phyloP scores from a whole-genome alignment of 2,113 vertebrate genomes.

The Rhinopomastus cyanomelas region DNA sequence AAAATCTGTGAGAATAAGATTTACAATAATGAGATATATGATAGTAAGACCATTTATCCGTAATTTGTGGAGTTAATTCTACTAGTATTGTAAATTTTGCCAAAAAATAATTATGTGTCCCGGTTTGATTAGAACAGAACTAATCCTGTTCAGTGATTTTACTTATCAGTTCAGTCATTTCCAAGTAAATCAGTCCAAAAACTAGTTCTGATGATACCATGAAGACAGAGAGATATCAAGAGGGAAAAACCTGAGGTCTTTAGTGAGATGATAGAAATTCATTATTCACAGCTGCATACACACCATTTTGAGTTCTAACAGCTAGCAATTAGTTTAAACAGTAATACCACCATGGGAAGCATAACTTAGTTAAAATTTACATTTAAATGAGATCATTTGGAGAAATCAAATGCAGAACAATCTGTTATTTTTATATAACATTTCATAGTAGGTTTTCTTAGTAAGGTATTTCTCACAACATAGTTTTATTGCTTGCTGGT shows the following conservation, averaged over 20 bases:
- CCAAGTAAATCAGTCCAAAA: neutral
- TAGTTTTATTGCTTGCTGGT: constrained; percentile 42
- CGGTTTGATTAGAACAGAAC: neutral
- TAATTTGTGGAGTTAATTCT: neutral
- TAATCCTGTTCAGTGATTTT: too few relatives aligned
- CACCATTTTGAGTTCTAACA: constrained; percentile 66
- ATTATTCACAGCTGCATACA: constrained; percentile 59
- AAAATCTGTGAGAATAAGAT: neutral
- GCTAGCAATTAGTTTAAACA: constrained; percentile 70
- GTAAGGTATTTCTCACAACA: constrained; percentile 44
- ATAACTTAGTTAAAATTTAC: constrained; percentile 71
- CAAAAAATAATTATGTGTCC: neutral
- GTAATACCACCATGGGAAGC: constrained; percentile 61
- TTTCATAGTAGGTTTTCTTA: constrained; percentile 51
- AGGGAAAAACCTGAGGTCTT: constrained; percentile 22
- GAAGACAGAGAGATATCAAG: constrained; percentile 25
- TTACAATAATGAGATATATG: neutral
- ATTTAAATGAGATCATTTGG: constrained; percentile 71
- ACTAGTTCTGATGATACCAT: neutral
- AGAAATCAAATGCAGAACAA: constrained; percentile 65
- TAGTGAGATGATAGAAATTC: constrained; percentile 29
- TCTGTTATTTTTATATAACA: constrained; percentile 65
- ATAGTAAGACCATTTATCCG: neutral
- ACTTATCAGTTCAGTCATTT: too few relatives aligned
- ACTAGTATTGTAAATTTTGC: neutral